Conservation (phyloP, 2,888 invertebrate genomes). For the Pollenia angustigena region DNA sequence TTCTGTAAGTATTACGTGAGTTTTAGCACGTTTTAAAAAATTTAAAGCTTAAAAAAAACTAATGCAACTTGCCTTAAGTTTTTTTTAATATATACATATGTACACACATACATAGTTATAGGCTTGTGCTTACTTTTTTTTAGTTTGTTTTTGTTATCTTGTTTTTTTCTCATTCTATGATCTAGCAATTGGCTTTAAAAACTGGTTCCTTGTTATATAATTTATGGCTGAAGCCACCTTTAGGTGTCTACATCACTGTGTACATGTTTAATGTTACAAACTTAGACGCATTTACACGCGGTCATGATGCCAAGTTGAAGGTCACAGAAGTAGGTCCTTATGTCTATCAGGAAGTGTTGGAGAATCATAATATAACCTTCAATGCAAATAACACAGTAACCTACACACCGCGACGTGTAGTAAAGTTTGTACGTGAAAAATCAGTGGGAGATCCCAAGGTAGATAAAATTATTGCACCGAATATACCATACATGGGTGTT, state of each 20-base stretch:
- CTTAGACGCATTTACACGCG: slow-evolving; percentile 87
- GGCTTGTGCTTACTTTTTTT: background rate
- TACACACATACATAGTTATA: background rate
- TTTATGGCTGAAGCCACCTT: slow-evolving; percentile 88
- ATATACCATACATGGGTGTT: slow-evolving; percentile 88
- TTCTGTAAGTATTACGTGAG: slow-evolving; percentile 78
- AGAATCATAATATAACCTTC: slow-evolving; percentile 88
- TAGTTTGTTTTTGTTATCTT: background rate
- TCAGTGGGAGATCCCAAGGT: slow-evolving; percentile 88
- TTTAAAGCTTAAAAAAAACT: background rate
- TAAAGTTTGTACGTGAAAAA: slow-evolving; percentile 87
- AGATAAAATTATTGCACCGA: slow-evolving; percentile 87
- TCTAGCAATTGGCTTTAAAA: slow-evolving; percentile 83
- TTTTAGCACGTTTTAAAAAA: slow-evolving; percentile 22
- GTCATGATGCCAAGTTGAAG: slow-evolving; percentile 87
- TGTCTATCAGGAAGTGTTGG: slow-evolving; percentile 90
- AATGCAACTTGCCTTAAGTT: slow-evolving; percentile 14
- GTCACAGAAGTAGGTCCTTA: slow-evolving; percentile 92
- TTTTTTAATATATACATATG: background rate
- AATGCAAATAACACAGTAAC: slow-evolving; percentile 88
- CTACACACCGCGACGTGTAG: slow-evolving; percentile 86
- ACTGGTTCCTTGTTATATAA: slow-evolving; percentile 86
- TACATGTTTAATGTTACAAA: slow-evolving; percentile 94
- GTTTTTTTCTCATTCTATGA: slow-evolving; percentile 39
- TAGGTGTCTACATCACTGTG: slow-evolving; percentile 87